These are phyloP conservation scores for Acleris emargana DNA, from an alignment of 2,888 invertebrate genomes.

Conservation along the genomic window DNA sequence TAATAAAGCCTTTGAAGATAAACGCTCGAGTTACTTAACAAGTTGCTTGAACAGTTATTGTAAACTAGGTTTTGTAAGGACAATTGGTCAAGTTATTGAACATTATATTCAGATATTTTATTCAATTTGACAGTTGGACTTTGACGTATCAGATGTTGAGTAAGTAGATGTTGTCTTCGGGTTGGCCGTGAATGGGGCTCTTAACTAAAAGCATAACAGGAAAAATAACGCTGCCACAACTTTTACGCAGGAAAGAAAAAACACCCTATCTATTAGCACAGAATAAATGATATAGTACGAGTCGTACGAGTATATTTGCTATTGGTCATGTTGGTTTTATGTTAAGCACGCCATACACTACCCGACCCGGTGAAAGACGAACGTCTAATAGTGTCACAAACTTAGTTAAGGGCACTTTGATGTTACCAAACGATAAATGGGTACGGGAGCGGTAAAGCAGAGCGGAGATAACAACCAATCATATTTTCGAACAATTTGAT, in stretches of 20 bases:
- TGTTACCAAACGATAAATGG: no score
- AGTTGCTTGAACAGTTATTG: constrained; percentile 14
- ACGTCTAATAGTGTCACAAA: constrained; percentile 2
- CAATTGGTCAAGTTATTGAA: constrained; percentile 5
- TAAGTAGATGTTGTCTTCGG: not conserved
- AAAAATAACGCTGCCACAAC: not conserved
- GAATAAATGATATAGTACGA: not conserved
- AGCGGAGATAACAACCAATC: no score
- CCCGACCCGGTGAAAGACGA: not conserved
- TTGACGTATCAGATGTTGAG: not conserved
- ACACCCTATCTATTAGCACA: not conserved
- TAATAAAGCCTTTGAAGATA: constrained; percentile 8
- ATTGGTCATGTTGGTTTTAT: not conserved
- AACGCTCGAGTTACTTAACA: not conserved
- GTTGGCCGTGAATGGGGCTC: not conserved
- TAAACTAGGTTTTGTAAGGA: constrained; percentile 21
- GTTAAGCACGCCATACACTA: not conserved
- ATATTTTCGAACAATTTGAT: no score
- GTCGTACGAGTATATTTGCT: not conserved
- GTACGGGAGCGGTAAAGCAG: no score
- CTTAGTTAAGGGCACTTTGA: not conserved
- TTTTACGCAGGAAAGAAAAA: not conserved
- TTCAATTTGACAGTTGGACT: constrained; percentile 1
- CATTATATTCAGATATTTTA: not conserved
- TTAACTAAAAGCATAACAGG: not conserved